Evolutionary conservation across 1,140 invertebrate genomes (phyloP).

Genomic region (Dinoponera quadriceps): DNA sequence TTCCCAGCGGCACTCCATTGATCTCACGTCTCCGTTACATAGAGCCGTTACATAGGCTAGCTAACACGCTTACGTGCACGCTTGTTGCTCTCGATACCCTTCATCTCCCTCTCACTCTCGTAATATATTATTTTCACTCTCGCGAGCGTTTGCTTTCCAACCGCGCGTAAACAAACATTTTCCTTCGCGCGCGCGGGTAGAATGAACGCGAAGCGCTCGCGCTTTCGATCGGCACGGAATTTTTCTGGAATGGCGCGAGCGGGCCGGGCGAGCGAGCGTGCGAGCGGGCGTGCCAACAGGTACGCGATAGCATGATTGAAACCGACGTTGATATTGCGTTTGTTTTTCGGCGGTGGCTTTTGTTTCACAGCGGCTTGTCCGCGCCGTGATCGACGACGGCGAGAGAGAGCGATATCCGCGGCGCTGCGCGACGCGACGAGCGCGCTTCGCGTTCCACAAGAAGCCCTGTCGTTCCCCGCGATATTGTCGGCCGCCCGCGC

Average conservation of each 20-base stretch:
- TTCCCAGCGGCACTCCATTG: too few species aligned
- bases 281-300: too few species aligned
- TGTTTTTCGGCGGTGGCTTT: constrained; percentile 34
- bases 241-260: constrained; percentile 3
- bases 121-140: constrained; percentile 47
- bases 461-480: too few species aligned
- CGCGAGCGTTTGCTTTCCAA: constrained; percentile 4
- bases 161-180: constrained; percentile 54
- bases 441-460: neutral
- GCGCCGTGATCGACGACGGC: constrained; percentile 6
- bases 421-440: constrained; percentile 9
- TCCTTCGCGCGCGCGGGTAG: constrained; percentile 23
- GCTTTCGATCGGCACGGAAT: constrained; percentile 9
- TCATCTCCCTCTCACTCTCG: neutral
- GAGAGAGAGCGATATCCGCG: neutral
- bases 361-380: neutral
- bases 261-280: too few species aligned
- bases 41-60: too few species aligned
- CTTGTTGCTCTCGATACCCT: neutral
- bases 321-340: constrained; percentile 36
- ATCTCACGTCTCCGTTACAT: too few species aligned
- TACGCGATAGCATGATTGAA: constrained; percentile 19
- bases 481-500: too few species aligned
- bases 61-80: constrained; percentile 8
- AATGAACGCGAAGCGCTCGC: neutral